phyloP scores from a whole-genome alignment of 2,888 invertebrate genomes.

The Mamestra brassicae region DNA sequence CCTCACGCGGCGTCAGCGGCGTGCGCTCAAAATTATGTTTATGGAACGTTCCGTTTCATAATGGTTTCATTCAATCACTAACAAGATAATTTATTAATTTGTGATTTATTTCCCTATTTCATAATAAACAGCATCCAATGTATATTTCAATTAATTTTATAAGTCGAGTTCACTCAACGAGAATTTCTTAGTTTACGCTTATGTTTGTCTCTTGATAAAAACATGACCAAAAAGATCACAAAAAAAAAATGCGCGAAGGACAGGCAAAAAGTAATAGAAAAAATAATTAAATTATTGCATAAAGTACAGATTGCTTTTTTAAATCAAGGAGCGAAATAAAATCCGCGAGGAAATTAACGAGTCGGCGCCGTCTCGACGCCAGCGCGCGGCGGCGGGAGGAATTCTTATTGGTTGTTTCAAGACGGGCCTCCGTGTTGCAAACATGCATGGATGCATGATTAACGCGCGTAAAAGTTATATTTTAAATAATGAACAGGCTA shows the following conservation, averaged over 20 bases:
- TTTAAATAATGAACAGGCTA: not conserved
- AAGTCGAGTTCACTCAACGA: not conserved
- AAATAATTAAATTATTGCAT: not conserved
- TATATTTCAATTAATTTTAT: not conserved
- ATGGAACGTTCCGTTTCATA: slow-evolving; percentile 74
- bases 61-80: slow-evolving; percentile 71
- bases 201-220: not conserved
- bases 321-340: slow-evolving; percentile 37
- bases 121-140: slow-evolving; percentile 11
- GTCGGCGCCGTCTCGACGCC: slow-evolving; percentile 75
- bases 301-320: slow-evolving; percentile 18
- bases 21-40: slow-evolving; percentile 77
- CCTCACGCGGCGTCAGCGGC: slow-evolving; percentile 79
- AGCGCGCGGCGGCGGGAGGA: slow-evolving; percentile 71
- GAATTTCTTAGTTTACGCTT: not conserved
- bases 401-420: slow-evolving; percentile 77
- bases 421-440: slow-evolving; percentile 74
- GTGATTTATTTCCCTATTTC: slow-evolving; percentile 37
- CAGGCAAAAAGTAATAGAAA: not conserved
- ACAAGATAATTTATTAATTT: slow-evolving; percentile 20
- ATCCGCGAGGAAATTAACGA: slow-evolving; percentile 56
- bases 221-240: not conserved
- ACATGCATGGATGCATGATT: slow-evolving; percentile 38
- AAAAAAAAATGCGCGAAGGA: not conserved
- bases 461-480: slow-evolving; percentile 29